These are phyloP conservation scores for Microtus ochrogaster DNA, from an alignment of 2,113 vertebrate species.

Conservation along the genomic window DNA sequence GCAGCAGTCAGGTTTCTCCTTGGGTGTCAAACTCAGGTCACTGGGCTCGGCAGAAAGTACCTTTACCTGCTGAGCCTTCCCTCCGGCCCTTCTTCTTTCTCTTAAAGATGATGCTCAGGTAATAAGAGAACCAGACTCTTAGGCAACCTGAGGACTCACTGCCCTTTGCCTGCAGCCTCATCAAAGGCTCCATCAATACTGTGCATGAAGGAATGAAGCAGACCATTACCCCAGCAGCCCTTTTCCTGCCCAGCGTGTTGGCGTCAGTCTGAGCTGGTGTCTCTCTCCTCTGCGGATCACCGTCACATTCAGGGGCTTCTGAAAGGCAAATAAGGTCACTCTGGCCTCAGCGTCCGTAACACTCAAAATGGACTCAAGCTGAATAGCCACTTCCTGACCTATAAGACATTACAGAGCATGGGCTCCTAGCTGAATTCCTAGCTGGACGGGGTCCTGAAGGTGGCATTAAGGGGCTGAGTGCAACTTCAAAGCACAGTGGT, in stretches of 20 bases:
- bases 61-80: background rate
- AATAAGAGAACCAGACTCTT: background rate
- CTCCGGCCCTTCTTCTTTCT: background rate
- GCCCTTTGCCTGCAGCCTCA: background rate
- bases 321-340: conserved; percentile 42
- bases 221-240: conserved; percentile 94
- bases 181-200: fast-evolving
- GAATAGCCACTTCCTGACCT: background rate
- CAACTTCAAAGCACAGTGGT: background rate
- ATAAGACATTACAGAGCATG: too few species aligned
- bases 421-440: background rate
- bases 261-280: conserved; percentile 91
- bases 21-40: background rate
- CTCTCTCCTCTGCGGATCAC: conserved; percentile 91
- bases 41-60: background rate
- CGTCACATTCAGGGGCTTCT: conserved; percentile 92
- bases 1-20: background rate
- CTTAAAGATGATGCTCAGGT: background rate
- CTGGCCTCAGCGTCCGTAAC: background rate
- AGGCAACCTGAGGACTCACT: background rate
- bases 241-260: conserved; percentile 94
- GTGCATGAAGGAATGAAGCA: fast-evolving
- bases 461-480: fast-evolving
- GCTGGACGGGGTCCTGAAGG: background rate
- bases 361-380: background rate